Base-by-base conservation (phyloP, 1,140 invertebrate genomes). In the Sarcophaga peregrina region DNA sequence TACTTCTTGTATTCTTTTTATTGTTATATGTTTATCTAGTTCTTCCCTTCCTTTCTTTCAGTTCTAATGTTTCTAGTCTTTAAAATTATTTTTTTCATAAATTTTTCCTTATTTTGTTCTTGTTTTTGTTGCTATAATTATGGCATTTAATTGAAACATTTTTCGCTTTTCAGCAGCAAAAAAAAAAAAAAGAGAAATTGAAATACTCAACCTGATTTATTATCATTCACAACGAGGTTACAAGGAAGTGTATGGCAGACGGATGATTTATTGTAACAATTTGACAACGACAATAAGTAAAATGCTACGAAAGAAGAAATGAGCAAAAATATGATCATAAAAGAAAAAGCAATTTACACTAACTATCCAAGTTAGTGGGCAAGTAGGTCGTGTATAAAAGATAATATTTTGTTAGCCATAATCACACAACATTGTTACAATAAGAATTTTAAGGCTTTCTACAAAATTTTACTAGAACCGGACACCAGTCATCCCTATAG, bases 141-240 rank as follows among this genome's bases (percentile, higher is more conserved):
- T 58, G 13, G 54, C 54, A 58, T 58, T 58, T 58, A 58, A 58
- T 15, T 58, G 11, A 58, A 58, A 15, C 52, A 15, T 58, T 58
- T 10, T 15, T 58, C 52, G 11, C n/a, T 58, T 58, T 58, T 58
- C n/a, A 13, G 4, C 6, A 58, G 13, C 52, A 15, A 13, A 9
- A 11, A 15, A 58, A 10, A 58, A 58, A 58, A 58, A 58, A 10
- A 11, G 6, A 15, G n/a, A 58, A 10, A n/a, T n/a, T n/a, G n/a
- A 58, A 58, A 58, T 1, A 10, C 52, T 58, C 52, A 58, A 58
- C 52, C 52, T 58, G 52, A 58, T 58, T n/a, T n/a, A n/a, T 58
- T 58, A 58, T 58, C 52, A 58, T 5, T 58, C 52, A 58, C 52
- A 58, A 58, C 52, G 52, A 58, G 52, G 52, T 58, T 58, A 58